These are phyloP conservation scores for Drosophila histrio DNA, from an alignment of 2,888 invertebrate genomes.

Conservation along the genomic window DNA sequence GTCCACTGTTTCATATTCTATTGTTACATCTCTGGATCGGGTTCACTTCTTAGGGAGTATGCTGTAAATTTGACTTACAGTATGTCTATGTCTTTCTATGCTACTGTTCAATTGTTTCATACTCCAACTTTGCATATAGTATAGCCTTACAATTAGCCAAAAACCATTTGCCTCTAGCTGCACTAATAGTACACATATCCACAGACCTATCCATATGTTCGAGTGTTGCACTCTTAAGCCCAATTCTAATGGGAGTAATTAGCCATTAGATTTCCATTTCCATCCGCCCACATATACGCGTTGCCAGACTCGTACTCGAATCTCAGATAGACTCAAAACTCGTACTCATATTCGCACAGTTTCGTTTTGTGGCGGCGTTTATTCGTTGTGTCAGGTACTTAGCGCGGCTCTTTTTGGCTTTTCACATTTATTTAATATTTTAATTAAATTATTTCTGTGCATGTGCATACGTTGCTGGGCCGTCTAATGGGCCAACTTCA, in stretches of 20 bases:
- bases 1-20: neutral
- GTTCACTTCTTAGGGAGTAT: too few relatives aligned
- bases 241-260: constrained; percentile 52
- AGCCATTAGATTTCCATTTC: constrained; percentile 24
- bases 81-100: too few relatives aligned
- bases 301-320: neutral
- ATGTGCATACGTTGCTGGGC: constrained; percentile 50
- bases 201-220: constrained; percentile 12
- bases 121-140: neutral
- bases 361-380: constrained; percentile 35
- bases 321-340: neutral
- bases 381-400: constrained; percentile 26
- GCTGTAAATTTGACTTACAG: too few relatives aligned
- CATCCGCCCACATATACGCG: neutral
- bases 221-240: constrained; percentile 22
- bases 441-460: constrained; percentile 76
- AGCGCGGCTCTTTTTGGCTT: constrained; percentile 52
- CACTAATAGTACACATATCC: neutral
- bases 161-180: neutral
- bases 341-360: neutral
- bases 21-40: too few relatives aligned
- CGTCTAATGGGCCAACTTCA: constrained; percentile 73
- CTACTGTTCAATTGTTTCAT: neutral
- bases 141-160: neutral
- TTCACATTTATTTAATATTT: constrained; percentile 75